These are phyloP conservation scores for Aporophyla nigra DNA, from an alignment of 2,888 invertebrate species.

Conservation along the genomic window DNA sequence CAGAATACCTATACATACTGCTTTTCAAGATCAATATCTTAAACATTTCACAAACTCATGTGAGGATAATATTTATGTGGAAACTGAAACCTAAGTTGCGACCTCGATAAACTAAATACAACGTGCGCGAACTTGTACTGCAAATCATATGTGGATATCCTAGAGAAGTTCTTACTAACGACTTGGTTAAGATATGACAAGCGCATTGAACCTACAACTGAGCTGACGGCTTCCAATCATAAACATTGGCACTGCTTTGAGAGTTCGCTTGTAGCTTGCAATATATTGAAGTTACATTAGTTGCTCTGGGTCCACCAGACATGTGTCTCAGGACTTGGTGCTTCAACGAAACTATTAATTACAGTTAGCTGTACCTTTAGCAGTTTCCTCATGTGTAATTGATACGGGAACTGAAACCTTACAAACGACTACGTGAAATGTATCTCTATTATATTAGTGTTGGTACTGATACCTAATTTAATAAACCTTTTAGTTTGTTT, in stretches of 20 bases:
- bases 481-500: constrained; percentile 40
- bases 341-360: constrained; percentile 55
- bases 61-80: constrained; percentile 42
- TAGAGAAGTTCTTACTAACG: constrained; percentile 48
- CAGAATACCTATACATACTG: neutral
- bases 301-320: constrained; percentile 68
- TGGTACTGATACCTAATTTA: constrained; percentile 45
- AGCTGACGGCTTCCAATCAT: constrained; percentile 61
- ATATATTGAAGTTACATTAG: constrained; percentile 82
- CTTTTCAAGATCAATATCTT: constrained; percentile 5
- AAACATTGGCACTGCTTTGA: constrained; percentile 67
- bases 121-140: constrained; percentile 46
- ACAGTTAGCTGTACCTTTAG: constrained; percentile 49
- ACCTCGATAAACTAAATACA: constrained; percentile 48
- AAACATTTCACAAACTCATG: constrained; percentile 36
- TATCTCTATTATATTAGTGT: constrained; percentile 40
- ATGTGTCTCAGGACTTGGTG: constrained; percentile 44
- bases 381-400: constrained; percentile 60
- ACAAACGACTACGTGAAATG: constrained; percentile 46
- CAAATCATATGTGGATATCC: constrained; percentile 47
- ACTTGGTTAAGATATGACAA: constrained; percentile 62
- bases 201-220: constrained; percentile 59
- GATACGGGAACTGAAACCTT: constrained; percentile 53
- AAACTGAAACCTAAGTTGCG: constrained; percentile 44
- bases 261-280: constrained; percentile 66